phyloP scores from a whole-genome alignment of 2,797 vertebrate genomes.

The Poeciliopsis turneri region DNA sequence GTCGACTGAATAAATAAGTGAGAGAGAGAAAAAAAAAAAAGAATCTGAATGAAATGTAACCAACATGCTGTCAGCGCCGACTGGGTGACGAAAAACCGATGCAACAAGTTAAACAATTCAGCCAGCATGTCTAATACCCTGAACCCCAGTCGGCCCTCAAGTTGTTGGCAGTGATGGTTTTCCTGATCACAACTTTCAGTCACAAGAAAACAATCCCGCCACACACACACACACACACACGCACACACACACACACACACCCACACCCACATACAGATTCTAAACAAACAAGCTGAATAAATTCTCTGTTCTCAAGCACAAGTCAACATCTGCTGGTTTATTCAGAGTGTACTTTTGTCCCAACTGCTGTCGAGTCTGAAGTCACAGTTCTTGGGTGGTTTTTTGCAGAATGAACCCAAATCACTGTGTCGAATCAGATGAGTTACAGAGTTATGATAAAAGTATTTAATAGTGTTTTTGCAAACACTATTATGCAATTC shows the following conservation, averaged over 20 bases:
- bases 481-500: no score
- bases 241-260: no score
- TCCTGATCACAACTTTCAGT: conserved; percentile 16
- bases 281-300: conserved; percentile 14
- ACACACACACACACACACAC: not conserved
- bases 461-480: no score
- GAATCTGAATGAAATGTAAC: not conserved
- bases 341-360: conserved; percentile 20
- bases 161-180: conserved; percentile 34
- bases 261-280: not conserved
- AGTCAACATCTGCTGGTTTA: conserved; percentile 41
- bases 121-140: conserved; percentile 20
- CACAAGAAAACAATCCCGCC: conserved; percentile 12
- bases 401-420: not conserved
- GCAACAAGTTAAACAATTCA: conserved; percentile 9
- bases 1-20: not conserved
- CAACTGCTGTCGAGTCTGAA: conserved; percentile 9
- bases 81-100: conserved; percentile 53
- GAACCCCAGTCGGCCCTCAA: not conserved
- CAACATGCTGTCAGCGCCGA: not conserved
- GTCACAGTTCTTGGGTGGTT: not conserved
- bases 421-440: not conserved
- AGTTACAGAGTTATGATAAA: not conserved
- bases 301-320: conserved; percentile 8
- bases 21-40: not conserved